These are phyloP conservation scores for Epirrhoe tristata DNA, from an alignment of 2,888 invertebrate genomes.

Conservation along the genomic window DNA sequence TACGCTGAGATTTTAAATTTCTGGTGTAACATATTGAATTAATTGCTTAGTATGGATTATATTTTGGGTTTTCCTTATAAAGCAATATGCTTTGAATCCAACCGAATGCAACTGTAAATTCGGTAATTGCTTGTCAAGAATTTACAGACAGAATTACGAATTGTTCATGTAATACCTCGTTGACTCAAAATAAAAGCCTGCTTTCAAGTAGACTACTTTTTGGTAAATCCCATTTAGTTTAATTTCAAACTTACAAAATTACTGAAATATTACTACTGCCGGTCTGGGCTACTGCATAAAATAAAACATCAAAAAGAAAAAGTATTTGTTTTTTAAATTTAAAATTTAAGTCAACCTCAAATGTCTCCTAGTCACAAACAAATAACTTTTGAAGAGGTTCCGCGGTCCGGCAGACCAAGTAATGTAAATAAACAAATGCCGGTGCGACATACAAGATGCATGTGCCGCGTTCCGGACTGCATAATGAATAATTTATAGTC, in stretches of 20 bases:
- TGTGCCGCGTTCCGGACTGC: conserved; percentile 47
- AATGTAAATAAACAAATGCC: conserved; percentile 55
- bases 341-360: conserved; percentile 10
- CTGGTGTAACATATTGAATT: not conserved
- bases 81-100: not conserved
- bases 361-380: conserved; percentile 28
- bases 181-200: no score
- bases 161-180: no score
- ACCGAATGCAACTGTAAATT: not conserved
- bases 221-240: no score
- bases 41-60: not conserved
- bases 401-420: conserved; percentile 39
- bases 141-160: no score
- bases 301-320: conserved; percentile 1
- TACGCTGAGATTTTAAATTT: conserved; percentile 7
- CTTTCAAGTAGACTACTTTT: no score
- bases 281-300: not conserved
- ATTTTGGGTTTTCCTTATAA: not conserved
- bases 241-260: no score
- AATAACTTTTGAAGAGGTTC: conserved; percentile 41
- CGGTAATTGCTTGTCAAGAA: no score
- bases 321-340: not conserved
- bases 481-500: conserved; percentile 57
- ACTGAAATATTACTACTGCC: no score
- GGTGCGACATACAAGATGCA: conserved; percentile 55